Base-by-base conservation (phyloP, 2,888 invertebrate genomes). In the Pherbina coryleti region DNA sequence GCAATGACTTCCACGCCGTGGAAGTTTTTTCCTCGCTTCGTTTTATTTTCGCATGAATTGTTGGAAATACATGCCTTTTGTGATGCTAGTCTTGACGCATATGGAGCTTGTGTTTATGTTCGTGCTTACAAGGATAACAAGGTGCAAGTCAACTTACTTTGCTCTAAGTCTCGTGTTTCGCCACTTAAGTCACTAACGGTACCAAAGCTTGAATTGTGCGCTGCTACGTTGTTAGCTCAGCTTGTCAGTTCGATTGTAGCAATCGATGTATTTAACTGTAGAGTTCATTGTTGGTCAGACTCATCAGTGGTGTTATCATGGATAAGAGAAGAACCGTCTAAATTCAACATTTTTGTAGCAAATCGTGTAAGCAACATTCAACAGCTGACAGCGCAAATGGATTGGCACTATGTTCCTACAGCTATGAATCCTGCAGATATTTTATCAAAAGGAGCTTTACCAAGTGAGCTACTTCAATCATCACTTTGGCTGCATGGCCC, bases 51-150 rank as follows among this genome's bases (percentile, higher is more conserved):
- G n/a, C 19, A 57, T 25, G 66, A 69, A 7, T 55, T 3, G 1
- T 19, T 67, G n/a, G 64, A 79, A 51, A 64, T 78, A 28, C 79
- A 81, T 22, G 81, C 69, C 1, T 80, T 81, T 80, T 81, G 79
- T 5, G 79, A 81, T 44, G 60, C 60, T 14, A 62, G 73, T n/a
- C 14, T 53, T 2, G 70, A 14, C 17, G 70, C 70, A n/a, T 70
- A 70, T 51, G 70, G 70, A 25, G 70, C 28, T 25, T 70, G 70
- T 22, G 31, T 70, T 17, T 70, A 70, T 70, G 53, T 51, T 22
- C 51, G 28, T n/a, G 3, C 51, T 17, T 7, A 19, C n/a, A 17
- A 9, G 17, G 31, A 51, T 14, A 31, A 53, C 25, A 31, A 19
- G n/a, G 53, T 70, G n/a, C 22, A 28, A 28, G 28, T 51, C 8